Base-by-base conservation (phyloP, 2,888 invertebrate species). In the Chironomus tentans region DNA sequence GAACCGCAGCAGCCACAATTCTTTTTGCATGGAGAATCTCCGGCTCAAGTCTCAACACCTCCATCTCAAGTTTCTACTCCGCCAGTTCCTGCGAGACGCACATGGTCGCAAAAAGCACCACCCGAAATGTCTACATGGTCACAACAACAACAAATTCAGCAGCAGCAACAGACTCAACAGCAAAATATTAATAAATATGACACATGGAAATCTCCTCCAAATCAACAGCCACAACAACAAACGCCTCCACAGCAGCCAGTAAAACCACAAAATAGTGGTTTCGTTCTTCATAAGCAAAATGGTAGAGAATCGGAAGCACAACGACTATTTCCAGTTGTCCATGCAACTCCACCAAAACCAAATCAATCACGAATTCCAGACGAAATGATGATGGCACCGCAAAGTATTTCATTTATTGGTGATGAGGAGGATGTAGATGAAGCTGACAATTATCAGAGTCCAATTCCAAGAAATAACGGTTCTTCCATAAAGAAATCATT, bases 301-400 rank as follows among this genome's bases (percentile, higher is more conserved):
- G 90, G 90, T 72, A 88, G 87, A 76, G 89, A 89, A 79, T 81
- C 82, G 69, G 74, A 74, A 22, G 74, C 74, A 28, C 74, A 74
- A 46, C 46, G 68, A 28, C 79, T 83, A 69, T 84, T 84, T 70
- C 82, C 81, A 70, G 80, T 82, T 81, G 86, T 86, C 79, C 88
- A 88, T 78, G 88, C 88, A 77, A 90, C 90, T 78, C 91, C 91
- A 61, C 89, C 89, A 81, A 90, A 90, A 80, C 85, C 84, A 56
- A 56, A 56, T 21, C 85, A 86, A n/a, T 88, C 88, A 68, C 89
- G 90, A 65, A 87, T 89, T 13, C 90, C 90, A 38, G 88, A 90
- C 76, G 94, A 93, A 81, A 94, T 94, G 81, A 95, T 95, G 94
- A 95, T 95, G 94, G 94, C 94, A 80, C 95, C 95, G 0, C 95